Conservation (phyloP, 2,888 invertebrate species). For the Leptogaster cylindrica region DNA sequence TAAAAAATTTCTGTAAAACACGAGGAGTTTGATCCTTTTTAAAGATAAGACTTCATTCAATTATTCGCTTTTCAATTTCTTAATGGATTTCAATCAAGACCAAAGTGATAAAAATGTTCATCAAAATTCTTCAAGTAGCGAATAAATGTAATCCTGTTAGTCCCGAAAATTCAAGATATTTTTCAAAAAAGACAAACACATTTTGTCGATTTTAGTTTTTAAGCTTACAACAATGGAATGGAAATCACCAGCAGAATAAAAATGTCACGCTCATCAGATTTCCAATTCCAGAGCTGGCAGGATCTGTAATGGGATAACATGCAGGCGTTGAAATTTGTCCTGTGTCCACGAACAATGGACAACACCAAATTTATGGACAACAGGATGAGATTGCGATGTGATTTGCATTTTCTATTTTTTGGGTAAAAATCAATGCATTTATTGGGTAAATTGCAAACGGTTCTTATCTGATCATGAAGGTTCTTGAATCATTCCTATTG, state of each 20-base stretch:
- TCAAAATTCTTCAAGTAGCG: constrained; percentile 23
- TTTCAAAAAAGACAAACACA: constrained; percentile 21
- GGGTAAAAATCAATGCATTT: too few relatives aligned
- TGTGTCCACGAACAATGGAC: background rate
- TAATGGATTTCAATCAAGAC: background rate
- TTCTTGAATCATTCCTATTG: too few relatives aligned
- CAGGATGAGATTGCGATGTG: too few relatives aligned
- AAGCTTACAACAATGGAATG: constrained; percentile 5
- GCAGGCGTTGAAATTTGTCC: constrained; percentile 35
- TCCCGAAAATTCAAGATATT: constrained; percentile 13
- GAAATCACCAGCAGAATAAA: constrained; percentile 39
- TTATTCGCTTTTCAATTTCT: constrained; percentile 1
- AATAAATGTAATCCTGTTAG: constrained; percentile 26
- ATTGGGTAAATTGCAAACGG: too few relatives aligned
- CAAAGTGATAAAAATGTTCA: background rate
- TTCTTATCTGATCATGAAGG: too few relatives aligned
- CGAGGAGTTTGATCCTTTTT: too few relatives aligned
- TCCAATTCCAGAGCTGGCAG: constrained; percentile 1
- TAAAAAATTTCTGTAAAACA: too few relatives aligned
- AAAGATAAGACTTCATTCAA: too few relatives aligned
- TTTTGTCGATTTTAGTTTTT: background rate
- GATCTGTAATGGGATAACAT: background rate
- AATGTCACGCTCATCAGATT: constrained; percentile 42
- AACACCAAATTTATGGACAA: too few relatives aligned
- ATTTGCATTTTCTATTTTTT: too few relatives aligned